Evolutionary conservation across 2,797 vertebrate genomes (phyloP), one percentile per base, ranked within the genome.

Genomic region (Toxotes lorentzi): DNA sequence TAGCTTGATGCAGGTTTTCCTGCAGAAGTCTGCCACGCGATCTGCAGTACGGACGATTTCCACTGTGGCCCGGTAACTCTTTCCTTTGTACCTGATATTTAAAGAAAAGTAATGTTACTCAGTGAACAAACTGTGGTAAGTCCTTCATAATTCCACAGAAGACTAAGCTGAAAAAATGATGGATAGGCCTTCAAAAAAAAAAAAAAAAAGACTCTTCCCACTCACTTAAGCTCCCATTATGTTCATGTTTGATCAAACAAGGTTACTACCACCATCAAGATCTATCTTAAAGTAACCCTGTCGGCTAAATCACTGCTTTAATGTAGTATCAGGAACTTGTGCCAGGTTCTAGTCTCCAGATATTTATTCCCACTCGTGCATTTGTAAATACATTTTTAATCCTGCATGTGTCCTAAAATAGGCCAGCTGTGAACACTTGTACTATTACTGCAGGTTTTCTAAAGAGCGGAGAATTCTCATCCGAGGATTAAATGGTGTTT

Each of bases 41-140:
- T 99, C 97, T 50, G 97, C 97, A 0, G 98, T 99, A 81, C 97
- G 97, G 72, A 99, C 98, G 8, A 99, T 96, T 83, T 99, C 97
- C 87, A 99, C 98, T 0, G 97, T 99, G 23, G 98, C 98, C 56
- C 98, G 95, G 89, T 99, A 99, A 86, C 97, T 99, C 92, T 99
- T 99, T 73, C 98, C 98, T 92, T 99, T 99, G 92, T 99, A 99
- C 82, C 98, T 99, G 89, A 65, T 56, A 71, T 68, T 23, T 24
- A 32, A 65, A 64, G n/a, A 75, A 70, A 82, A 79, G 8, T 21
- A 69, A 60, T 9, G 9, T 50, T 65, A 11, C 78, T 62, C 19
- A 30, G 19, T 8, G 16, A 62, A 47, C 41, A 30, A 54, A 40
- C 9, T 21, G 7, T n/a, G 12, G 58, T 1, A 40, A 32, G 59